Percentiles rank a stretch among this genome's conserved stretches.
phyloP scores from a whole-genome alignment of 2,113 vertebrate species.

The Zosterops japonicus region DNA sequence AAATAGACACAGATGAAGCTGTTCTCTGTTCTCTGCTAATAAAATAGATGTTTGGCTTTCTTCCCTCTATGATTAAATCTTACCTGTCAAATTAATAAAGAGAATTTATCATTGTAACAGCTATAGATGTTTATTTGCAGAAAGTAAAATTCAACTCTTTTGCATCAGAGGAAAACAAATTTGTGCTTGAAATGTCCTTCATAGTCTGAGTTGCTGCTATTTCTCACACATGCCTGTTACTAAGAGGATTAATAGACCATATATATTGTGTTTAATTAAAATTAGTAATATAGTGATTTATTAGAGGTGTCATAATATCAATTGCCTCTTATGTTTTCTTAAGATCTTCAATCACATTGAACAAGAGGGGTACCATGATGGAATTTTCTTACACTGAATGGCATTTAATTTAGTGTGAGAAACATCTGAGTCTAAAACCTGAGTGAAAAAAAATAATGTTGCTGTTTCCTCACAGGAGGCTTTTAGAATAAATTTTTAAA shows the following conservation, averaged over 20 bases:
- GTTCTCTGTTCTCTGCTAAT: background rate
- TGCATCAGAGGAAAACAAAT: background rate
- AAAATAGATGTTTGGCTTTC: background rate
- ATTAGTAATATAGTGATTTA: background rate
- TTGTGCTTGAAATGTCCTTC: background rate
- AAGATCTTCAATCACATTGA: background rate
- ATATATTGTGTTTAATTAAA: background rate
- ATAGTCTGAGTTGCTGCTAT: background rate
- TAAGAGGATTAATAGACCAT: background rate
- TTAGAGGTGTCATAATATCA: background rate
- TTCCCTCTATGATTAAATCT: background rate
- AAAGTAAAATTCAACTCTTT: background rate
- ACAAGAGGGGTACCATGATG: background rate
- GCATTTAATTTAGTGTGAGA: background rate
- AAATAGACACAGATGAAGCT: background rate
- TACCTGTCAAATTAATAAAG: background rate
- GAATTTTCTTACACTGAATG: background rate
- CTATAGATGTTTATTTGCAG: background rate
- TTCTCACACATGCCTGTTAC: background rate
- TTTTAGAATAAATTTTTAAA: background rate
- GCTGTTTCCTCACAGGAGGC: background rate
- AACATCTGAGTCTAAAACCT: background rate
- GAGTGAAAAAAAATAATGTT: background rate
- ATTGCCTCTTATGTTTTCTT: background rate
- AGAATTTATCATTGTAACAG: background rate